Percentiles rank a stretch among this genome's conserved stretches.
phyloP scores from a whole-genome alignment of 2,888 invertebrate species.

The Stictocephala bisonia region DNA sequence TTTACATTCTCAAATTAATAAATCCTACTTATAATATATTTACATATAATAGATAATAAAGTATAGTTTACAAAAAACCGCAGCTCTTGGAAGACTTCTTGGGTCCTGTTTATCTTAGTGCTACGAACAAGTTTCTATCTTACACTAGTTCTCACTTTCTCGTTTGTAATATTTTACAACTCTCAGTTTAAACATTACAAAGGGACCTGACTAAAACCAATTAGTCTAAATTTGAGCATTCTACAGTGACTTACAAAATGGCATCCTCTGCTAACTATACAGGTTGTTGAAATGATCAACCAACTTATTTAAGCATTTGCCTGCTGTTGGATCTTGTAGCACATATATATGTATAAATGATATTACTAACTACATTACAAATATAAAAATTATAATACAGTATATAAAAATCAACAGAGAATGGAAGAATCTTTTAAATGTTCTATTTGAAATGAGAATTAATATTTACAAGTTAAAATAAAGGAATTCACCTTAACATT shows the following conservation, averaged over 20 bases:
- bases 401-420: too few species aligned
- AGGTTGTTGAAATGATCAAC: too few species aligned
- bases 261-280: conserved; percentile 29
- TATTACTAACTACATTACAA: too few species aligned
- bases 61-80: conserved; percentile 35
- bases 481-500: too few species aligned
- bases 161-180: not conserved
- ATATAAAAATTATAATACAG: too few species aligned
- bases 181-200: not conserved
- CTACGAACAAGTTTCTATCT: conserved; percentile 17
- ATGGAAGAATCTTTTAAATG: too few species aligned
- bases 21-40: not conserved
- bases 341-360: too few species aligned
- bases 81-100: conserved; percentile 21
- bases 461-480: too few species aligned
- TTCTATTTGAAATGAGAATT: too few species aligned
- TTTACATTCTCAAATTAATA: not conserved
- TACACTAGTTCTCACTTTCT: not conserved
- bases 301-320: too few species aligned
- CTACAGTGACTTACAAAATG: conserved; percentile 19
- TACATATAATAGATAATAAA: conserved; percentile 15
- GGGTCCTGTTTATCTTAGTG: not conserved
- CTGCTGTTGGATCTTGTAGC: too few species aligned
- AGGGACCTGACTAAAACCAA: conserved; percentile 4
- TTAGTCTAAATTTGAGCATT: conserved; percentile 18